Evolutionary conservation across 2,797 vertebrate species (phyloP), one percentile per base, ranked within the genome.

Genomic region (Rhinoraja longicauda): DNA sequence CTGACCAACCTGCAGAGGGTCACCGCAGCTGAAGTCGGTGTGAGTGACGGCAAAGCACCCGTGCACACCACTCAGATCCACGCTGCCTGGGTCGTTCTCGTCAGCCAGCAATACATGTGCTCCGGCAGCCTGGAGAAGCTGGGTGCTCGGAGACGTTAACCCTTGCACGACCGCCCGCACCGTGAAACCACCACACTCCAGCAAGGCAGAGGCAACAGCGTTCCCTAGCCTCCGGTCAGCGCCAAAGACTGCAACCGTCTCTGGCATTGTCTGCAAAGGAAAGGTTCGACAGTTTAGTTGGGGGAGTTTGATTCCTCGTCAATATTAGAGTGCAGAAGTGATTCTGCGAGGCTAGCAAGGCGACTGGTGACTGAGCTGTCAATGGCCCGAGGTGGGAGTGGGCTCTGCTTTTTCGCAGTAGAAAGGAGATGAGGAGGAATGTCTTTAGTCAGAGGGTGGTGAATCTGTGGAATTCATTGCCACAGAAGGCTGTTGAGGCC

Each of bases 221-320:
- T 72, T 73, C n/a, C 93, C 93, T 62, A 75, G 75, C 19, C 79
- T 24, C 53, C 59, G 21, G 57, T 93, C 93, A 17, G 90, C 93
- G 70, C 93, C 93, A 77, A 93, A 73, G n/a, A 93, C 93, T 70
- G 79, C 72, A 70, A 93, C 90, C 1, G 39, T 86, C 84, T 93
- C 62, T 39, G 93, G 53, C 39, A 92, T 92, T n/a, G 39, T 92
- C 90, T 92, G 90, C 21, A 53, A 75, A 53, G 26, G 67, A 92
- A 92, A 39, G 39, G 73, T 29, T 45, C 36, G 45, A 26, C 53
- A n/a, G 12, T 45, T 73, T n/a, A 72, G 32, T n/a, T 32, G 59
- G 84, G 59, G 8, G 62, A 67, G 1, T 67, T 17, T 19, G 8
- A 8, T 88, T 8, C 59, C 21, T 88, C n/a, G 19, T 36, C n/a